Conservation (phyloP, 2,888 invertebrate genomes). For the Allacma fusca region DNA sequence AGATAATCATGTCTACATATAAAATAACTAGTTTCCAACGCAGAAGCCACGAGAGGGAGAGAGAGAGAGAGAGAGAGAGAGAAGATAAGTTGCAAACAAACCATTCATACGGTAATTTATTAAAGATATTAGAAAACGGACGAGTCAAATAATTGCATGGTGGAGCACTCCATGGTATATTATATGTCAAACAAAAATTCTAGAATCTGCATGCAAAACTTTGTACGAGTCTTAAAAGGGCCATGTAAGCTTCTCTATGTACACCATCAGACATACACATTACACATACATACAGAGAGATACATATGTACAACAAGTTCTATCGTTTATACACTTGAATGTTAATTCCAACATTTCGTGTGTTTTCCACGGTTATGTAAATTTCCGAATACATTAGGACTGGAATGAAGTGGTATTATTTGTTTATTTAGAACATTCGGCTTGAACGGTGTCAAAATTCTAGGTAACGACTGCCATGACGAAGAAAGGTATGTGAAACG, state of each 20-base stretch:
- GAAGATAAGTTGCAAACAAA: not conserved
- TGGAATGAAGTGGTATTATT: constrained; percentile 4
- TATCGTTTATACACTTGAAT: too few relatives aligned
- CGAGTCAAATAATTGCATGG: too few relatives aligned
- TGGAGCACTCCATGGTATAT: too few relatives aligned
- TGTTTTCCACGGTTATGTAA: constrained; percentile 16
- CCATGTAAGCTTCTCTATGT: too few relatives aligned
- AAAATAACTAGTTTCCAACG: not conserved
- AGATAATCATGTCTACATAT: not conserved
- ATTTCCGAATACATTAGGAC: not conserved
- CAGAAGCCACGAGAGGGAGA: not conserved
- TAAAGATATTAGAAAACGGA: too few relatives aligned
- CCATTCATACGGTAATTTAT: not conserved
- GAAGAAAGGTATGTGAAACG: not conserved
- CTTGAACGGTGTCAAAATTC: constrained; percentile 16
- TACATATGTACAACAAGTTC: too few relatives aligned
- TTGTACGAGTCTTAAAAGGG: too few relatives aligned
- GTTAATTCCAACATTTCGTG: constrained; percentile 12
- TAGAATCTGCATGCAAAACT: too few relatives aligned
- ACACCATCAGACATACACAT: too few relatives aligned
- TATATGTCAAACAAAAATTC: too few relatives aligned
- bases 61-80: too few relatives aligned
- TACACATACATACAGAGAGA: too few relatives aligned
- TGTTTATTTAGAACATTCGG: constrained; percentile 3
- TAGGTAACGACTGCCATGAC: not conserved